Percentiles rank a stretch among this genome's conserved stretches.
Conservation (phyloP, 1,140 invertebrate species). For the Drosophila albomicans region DNA sequence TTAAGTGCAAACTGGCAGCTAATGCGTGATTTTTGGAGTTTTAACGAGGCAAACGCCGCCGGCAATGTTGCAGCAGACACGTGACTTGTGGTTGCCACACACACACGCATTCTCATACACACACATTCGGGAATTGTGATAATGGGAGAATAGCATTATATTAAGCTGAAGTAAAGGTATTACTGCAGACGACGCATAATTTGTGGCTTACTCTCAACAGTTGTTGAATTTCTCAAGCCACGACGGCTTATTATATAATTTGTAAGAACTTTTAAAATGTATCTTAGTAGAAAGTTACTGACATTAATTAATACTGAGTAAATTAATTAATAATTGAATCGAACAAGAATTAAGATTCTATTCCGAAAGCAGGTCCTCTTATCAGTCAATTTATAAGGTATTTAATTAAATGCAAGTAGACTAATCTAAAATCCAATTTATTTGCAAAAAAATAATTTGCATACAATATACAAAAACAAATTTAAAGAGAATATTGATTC, state of each 20-base stretch:
- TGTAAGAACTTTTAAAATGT: neutral
- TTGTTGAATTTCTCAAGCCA: neutral
- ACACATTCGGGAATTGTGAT: neutral
- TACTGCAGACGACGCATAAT: neutral
- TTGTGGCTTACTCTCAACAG: slow-evolving; percentile 3
- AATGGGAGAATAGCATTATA: neutral
- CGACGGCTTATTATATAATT: neutral
- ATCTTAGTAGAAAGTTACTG: neutral
- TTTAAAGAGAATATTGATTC: too few relatives aligned
- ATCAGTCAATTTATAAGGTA: too few relatives aligned
- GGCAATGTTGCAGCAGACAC: slow-evolving; percentile 32
- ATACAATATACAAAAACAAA: too few relatives aligned
- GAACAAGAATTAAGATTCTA: too few relatives aligned
- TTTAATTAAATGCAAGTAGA: too few relatives aligned
- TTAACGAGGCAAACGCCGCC: slow-evolving; percentile 41
- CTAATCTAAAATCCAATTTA: too few relatives aligned
- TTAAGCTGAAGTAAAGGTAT: neutral
- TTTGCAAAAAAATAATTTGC: too few relatives aligned
- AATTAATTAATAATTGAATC: too few relatives aligned
- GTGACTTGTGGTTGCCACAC: slow-evolving; percentile 45
- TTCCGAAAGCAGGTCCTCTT: too few relatives aligned
- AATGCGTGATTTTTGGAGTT: slow-evolving; percentile 76
- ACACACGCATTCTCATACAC: neutral
- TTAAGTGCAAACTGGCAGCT: slow-evolving; percentile 82
- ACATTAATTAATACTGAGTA: too few relatives aligned